Conservation (phyloP, 2,888 invertebrate species). For the Lasioglossum villosulum region DNA sequence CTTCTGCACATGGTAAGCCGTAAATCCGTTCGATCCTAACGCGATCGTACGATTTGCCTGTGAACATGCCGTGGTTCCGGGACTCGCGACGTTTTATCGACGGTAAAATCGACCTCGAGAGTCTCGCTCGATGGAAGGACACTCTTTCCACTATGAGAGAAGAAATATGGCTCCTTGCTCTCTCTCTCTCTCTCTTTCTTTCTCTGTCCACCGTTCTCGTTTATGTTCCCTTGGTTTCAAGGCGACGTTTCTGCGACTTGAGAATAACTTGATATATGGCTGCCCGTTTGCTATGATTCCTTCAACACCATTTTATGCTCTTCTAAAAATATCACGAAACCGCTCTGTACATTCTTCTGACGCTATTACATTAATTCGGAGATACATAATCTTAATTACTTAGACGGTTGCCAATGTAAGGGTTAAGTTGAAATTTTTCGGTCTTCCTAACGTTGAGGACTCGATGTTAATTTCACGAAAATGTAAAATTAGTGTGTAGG, state of each 20-base stretch:
- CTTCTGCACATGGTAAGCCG: slow-evolving; percentile 77
- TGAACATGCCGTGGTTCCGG: slow-evolving; percentile 24
- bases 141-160: slow-evolving; percentile 11
- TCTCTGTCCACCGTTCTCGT: background rate
- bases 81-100: slow-evolving; percentile 41
- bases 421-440: background rate
- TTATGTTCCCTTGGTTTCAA: slow-evolving; percentile 9
- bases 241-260: background rate
- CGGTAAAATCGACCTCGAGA: slow-evolving; percentile 30
- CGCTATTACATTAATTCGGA: background rate
- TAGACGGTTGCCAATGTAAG: background rate
- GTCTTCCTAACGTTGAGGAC: background rate
- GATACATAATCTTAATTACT: background rate
- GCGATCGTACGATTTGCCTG: slow-evolving; percentile 14
- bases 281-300: background rate
- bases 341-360: background rate
- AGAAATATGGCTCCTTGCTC: slow-evolving; percentile 29
- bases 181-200: too few species aligned
- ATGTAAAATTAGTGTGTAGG: too few species aligned
- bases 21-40: slow-evolving; percentile 27
- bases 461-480: too few species aligned
- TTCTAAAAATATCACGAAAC: background rate
- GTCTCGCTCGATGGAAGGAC: slow-evolving; percentile 30
- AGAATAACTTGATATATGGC: background rate
- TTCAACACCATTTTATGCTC: background rate